Evolutionary conservation across 2,888 invertebrate species (phyloP), one percentile per base, ranked within the genome.

Genomic region (Nomada ruficornis): DNA sequence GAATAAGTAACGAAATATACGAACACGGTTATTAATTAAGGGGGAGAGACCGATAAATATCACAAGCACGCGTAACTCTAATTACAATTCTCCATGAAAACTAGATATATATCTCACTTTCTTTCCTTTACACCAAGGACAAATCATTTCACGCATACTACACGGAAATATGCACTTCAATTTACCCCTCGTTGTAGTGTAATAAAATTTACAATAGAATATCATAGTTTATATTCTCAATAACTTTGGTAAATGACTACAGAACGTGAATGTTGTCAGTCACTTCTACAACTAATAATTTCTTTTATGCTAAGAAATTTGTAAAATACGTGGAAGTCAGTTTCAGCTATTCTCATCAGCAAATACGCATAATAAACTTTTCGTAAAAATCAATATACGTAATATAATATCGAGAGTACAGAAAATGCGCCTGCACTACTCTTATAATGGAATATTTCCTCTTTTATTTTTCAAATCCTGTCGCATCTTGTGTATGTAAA

Each of bases 191-290:
- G 77, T 85, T 84, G 77, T 80, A 73, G 72, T 71, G 64, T 75
- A 60, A 83, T 87, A 78, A 81, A 85, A 87, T 82, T 83, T 87
- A 87, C 69, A 69, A 77, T 82, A 80, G 76, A 84, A 78, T 76
- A 85, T 81, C 63, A 54, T 79, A 74, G 76, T 44, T 84, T 54
- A 7, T 72, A 82, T 80, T 81, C 62, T 84, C 75, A 74, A 82
- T 88, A 88, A 86, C 89, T 90, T 90, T 86, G 89, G 86, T 90
- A 89, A 82, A 82, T 81, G 82, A 86, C 80, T 87, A 86, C 85
- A 81, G 73, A 78, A 81, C 81, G 78, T 81, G 77, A 85, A 85
- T 76, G 77, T 70, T 80, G 68, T 86, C 88, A 86, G 84, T 88
- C 82, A 76, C 79, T 85, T 69, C 88, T 88, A 88, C 74, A 85